These are phyloP conservation scores for Passer domesticus DNA, from an alignment of 2,113 vertebrate genomes.

Conservation along the genomic window DNA sequence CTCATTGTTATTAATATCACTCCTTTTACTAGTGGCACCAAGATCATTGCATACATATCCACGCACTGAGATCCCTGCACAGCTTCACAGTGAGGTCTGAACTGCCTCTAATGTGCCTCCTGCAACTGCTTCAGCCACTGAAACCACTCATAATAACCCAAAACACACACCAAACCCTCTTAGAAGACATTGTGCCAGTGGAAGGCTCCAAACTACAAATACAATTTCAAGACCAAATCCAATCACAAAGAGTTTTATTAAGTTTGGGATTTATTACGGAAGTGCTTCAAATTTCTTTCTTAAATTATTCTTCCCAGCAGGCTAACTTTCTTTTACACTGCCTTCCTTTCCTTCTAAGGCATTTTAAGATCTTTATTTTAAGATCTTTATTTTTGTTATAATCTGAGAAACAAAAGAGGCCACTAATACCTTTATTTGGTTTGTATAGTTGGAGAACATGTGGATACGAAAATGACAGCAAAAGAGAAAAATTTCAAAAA, in stretches of 20 bases:
- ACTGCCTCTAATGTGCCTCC: neutral
- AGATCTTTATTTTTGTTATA: neutral
- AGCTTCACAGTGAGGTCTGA: neutral
- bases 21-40: neutral
- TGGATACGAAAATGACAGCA: neutral
- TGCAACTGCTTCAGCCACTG: neutral
- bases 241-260: neutral
- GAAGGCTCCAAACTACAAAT: neutral
- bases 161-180: neutral
- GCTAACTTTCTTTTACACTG: neutral
- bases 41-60: fast-evolving
- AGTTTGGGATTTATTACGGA: neutral
- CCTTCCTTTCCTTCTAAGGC: neutral
- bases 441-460: neutral
- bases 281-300: neutral
- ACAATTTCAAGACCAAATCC: neutral
- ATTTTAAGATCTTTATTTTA: neutral
- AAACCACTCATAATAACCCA: neutral
- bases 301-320: neutral
- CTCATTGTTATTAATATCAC: neutral
- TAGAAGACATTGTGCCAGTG: neutral
- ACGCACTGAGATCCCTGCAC: fast-evolving
- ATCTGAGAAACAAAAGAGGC: neutral
- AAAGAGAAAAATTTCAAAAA: neutral
- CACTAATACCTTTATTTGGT: neutral